Conservation (phyloP, 1,140 invertebrate genomes). For the Orussus abietinus region DNA sequence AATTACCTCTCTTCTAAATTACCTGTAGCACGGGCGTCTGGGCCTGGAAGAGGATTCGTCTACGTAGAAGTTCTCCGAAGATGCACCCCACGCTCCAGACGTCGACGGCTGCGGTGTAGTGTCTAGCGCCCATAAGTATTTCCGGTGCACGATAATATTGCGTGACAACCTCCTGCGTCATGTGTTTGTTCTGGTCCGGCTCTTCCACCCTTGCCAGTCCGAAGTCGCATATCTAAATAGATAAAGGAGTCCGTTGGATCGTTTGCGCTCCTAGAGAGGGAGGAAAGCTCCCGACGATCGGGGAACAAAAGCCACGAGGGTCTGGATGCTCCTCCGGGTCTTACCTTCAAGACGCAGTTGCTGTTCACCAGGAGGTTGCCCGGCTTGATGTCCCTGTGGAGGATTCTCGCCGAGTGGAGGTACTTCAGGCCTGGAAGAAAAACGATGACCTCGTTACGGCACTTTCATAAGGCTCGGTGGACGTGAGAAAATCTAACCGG, state of each 20-base stretch:
- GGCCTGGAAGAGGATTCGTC: conserved; percentile 96
- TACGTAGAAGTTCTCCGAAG: conserved; percentile 92
- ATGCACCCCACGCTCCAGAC: conserved; percentile 99
- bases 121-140: conserved; percentile 95
- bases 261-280: too few species aligned
- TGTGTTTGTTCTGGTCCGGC: conserved; percentile 84
- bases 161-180: conserved; percentile 99
- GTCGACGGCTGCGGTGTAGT: conserved; percentile 95
- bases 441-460: too few species aligned
- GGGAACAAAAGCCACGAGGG: too few species aligned
- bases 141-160: conserved; percentile 99
- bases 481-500: too few species aligned
- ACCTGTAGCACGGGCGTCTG: conserved; percentile 92
- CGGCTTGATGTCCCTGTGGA: conserved; percentile 99
- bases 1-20: too few species aligned
- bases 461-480: too few species aligned
- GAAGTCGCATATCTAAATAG: conserved; percentile 91
- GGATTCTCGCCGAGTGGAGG: conserved; percentile 93
- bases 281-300: too few species aligned
- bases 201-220: conserved; percentile 93
- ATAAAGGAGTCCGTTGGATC: too few species aligned
- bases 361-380: conserved; percentile 97
- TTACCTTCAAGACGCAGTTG: conserved; percentile 95
- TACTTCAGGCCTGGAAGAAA: conserved; percentile 86
- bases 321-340: too few species aligned